phyloP scores from a whole-genome alignment of 2,888 invertebrate species.

The Ferdinandea cuprea region DNA sequence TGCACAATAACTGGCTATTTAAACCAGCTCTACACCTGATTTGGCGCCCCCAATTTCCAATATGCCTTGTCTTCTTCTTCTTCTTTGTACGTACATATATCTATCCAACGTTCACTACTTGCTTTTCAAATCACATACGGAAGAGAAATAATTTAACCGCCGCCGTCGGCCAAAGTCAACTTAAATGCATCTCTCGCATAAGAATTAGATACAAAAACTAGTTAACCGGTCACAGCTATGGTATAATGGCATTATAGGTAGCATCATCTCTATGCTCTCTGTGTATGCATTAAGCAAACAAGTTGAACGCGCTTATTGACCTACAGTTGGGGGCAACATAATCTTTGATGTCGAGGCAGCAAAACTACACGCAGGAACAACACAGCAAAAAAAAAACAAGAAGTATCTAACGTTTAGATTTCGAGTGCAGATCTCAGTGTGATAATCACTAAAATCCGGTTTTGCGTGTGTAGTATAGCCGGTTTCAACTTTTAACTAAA shows the following conservation, averaged over 20 bases:
- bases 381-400: constrained; percentile 3
- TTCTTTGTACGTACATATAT: no score
- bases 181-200: constrained; percentile 63
- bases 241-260: constrained; percentile 47
- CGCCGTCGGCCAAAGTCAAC: constrained; percentile 57
- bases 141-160: constrained; percentile 53
- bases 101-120: background rate
- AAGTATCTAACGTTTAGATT: constrained; percentile 61
- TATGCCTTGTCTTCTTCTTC: background rate
- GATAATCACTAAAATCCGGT: constrained; percentile 68
- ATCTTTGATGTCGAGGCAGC: constrained; percentile 67
- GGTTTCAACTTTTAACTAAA: constrained; percentile 43
- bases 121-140: constrained; percentile 63
- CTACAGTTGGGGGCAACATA: constrained; percentile 75
- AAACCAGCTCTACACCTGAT: constrained; percentile 52
- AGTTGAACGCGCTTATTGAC: constrained; percentile 74
- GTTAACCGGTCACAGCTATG: constrained; percentile 32
- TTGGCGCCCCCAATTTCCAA: constrained; percentile 63
- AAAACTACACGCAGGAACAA: constrained; percentile 12
- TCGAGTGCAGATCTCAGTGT: constrained; percentile 69
- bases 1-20: constrained; percentile 52
- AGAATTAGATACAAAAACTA: constrained; percentile 63
- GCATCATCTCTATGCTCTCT: constrained; percentile 27
- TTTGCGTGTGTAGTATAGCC: constrained; percentile 43
- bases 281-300: constrained; percentile 61